Evolutionary conservation across 1,140 invertebrate genomes (phyloP).

Genomic region (Bombus pascuorum): DNA sequence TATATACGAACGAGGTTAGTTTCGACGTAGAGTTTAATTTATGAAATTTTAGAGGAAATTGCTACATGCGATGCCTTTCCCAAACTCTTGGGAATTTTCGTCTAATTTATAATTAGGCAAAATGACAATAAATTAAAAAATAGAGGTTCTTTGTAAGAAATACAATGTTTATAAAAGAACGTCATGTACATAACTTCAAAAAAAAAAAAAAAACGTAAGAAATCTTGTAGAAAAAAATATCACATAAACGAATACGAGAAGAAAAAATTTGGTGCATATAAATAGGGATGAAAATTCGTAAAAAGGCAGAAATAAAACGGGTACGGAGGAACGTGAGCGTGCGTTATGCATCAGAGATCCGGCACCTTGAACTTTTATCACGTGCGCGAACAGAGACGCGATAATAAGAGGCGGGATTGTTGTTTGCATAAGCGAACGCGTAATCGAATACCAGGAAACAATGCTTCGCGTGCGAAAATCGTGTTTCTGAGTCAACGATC

Average conservation of each 20-base stretch:
- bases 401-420: conserved; percentile 49
- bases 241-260: background rate
- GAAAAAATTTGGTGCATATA: background rate
- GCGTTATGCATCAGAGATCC: conserved; percentile 14
- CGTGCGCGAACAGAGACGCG: conserved; percentile 45
- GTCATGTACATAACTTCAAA: no score
- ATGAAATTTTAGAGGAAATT: no score
- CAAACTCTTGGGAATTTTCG: no score
- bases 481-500: conserved; percentile 51
- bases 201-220: background rate
- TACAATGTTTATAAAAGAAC: no score
- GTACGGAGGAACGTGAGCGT: background rate
- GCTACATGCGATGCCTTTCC: no score
- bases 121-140: no score
- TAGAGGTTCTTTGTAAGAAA: no score
- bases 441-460: conserved; percentile 56
- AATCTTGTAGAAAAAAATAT: background rate
- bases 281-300: background rate
- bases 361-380: conserved; percentile 58
- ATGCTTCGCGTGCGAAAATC: conserved; percentile 47
- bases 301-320: no score
- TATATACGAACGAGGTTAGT: no score
- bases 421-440: conserved; percentile 57
- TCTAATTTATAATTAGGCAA: no score
- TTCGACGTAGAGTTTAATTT: no score